Evolutionary conservation across 2,113 vertebrate genomes (phyloP), one percentile per base, ranked within the genome.

Genomic region (Fregetta grallaria): DNA sequence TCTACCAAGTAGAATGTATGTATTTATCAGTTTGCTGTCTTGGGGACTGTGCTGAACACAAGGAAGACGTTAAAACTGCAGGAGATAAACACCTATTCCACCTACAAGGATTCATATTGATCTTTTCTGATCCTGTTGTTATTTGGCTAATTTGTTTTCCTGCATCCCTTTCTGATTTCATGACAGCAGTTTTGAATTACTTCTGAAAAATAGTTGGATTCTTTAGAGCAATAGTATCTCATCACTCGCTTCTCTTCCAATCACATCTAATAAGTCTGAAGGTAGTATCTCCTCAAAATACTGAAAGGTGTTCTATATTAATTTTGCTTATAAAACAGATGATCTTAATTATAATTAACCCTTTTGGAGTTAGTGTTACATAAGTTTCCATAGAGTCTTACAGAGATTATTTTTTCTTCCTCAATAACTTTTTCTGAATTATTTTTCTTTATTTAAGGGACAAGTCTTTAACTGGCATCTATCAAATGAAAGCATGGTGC

Each of bases 401-500:
- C 3, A 32, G 17, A 68, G 6, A 73, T 36, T 65, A 25, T 15
- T 47, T 70, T 76, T 92, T 90, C 19, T 93, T 18, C 22, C 72
- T 90, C 73, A 55, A 17, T 82, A 59, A 36, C 2, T 68, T 92
- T 84, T 91, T 62, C 27, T 36, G 16, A 71, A 36, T 81, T 93
- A 32, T 11, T 53, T 56, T 94, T 58, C 11, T 79, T 90, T 94
- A 74, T 90, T 97, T 95, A 94, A 94, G 83, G 70, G 22, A 30
- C 9, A 96, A 71, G 71, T 61, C 25, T 89, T 93, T 67, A 82
- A 67, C 40, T 91, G 16, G 19, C 8, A 94, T 71, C 38, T 92
- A 49, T 87, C 70, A 96, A 96, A 93, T 80, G 5, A 84, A 96
- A 94, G 94, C 77, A 55, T 45, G 68, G 59, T 86, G 62, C 63